These are phyloP conservation scores for Ophion obscuratus DNA, from an alignment of 2,888 invertebrate genomes.

Conservation along the genomic window DNA sequence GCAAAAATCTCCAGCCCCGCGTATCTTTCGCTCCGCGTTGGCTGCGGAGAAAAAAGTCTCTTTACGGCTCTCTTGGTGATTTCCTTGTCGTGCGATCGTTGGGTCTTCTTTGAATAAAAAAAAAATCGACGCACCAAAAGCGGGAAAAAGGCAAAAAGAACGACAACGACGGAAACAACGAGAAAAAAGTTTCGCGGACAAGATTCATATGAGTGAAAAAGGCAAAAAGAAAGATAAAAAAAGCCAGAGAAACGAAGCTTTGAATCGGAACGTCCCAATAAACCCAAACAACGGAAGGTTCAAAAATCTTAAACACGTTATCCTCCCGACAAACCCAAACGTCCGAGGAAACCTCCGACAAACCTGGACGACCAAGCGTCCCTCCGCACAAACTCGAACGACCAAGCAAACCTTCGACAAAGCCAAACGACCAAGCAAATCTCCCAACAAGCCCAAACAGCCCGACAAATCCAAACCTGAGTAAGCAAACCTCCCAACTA, in stretches of 20 bases:
- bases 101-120: neutral
- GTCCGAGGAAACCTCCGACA: neutral
- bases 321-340: neutral
- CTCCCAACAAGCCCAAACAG: too few species aligned
- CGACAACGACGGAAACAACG: neutral
- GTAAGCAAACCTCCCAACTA: neutral
- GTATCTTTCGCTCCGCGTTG: neutral
- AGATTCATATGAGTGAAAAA: neutral
- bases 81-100: neutral
- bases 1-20: neutral
- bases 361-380: neutral
- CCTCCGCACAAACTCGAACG: neutral
- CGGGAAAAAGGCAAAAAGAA: too few species aligned
- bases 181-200: neutral
- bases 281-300: too few species aligned
- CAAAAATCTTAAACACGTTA: too few species aligned
- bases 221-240: neutral
- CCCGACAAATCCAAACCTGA: neutral
- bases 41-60: conserved; percentile 12
- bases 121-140: neutral
- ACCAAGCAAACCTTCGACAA: too few species aligned
- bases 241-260: neutral
- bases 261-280: too few species aligned
- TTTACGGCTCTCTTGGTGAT: neutral
- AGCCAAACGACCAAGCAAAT: too few species aligned